phyloP scores from a whole-genome alignment of 2,797 vertebrate species.

The Myiotriccus ornatus region DNA sequence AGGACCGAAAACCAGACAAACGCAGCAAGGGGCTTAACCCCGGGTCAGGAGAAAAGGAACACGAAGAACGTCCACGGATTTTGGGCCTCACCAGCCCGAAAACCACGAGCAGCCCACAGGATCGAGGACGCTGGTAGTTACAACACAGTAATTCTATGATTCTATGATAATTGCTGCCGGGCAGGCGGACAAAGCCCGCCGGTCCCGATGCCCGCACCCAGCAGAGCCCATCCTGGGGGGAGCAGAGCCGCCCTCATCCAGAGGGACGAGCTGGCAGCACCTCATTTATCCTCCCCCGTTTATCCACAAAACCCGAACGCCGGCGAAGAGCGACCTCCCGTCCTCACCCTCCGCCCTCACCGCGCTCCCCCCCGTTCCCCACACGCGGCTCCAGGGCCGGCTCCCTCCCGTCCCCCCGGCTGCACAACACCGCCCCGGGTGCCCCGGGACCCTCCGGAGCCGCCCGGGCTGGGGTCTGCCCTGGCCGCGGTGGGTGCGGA shows the following conservation, averaged over 20 bases:
- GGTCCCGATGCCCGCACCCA: rapidly evolving
- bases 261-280: background rate
- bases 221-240: too few relatives aligned
- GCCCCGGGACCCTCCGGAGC: too few relatives aligned
- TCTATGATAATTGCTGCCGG: too few relatives aligned
- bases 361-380: background rate
- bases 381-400: too few relatives aligned
- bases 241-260: background rate
- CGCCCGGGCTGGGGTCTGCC: too few relatives aligned
- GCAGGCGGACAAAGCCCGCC: background rate
- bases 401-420: background rate
- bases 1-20: background rate
- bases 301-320: background rate
- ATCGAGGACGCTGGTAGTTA: rapidly evolving
- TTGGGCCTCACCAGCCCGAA: background rate
- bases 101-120: rapidly evolving
- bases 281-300: background rate
- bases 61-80: rapidly evolving
- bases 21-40: rapidly evolving
- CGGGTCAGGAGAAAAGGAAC: rapidly evolving
- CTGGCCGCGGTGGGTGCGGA: too few relatives aligned
- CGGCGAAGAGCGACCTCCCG: background rate
- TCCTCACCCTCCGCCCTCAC: too few relatives aligned
- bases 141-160: background rate
- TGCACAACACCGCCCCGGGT: background rate